Conservation (phyloP, 2,113 vertebrate species). For the Monopterus albus region DNA sequence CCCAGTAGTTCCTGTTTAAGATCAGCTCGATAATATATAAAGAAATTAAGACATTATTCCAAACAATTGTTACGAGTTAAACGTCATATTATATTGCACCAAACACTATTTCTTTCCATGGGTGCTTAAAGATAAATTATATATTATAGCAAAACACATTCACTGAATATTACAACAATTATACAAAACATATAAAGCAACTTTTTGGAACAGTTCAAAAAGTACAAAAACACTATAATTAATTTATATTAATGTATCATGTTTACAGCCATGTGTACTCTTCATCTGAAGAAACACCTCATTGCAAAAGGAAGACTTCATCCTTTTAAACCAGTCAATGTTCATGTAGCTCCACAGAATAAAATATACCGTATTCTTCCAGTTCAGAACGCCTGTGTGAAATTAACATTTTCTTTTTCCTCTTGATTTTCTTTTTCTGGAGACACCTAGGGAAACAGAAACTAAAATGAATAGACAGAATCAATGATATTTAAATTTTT, state of each 20-base stretch:
- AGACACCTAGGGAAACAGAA: constrained; percentile 70
- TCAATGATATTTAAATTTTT: background rate
- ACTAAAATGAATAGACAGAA: constrained; percentile 53
- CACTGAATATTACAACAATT: constrained; percentile 62
- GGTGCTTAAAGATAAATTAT: constrained; percentile 38
- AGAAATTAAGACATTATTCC: constrained; percentile 40
- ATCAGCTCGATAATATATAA: constrained; percentile 28
- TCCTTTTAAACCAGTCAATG: constrained; percentile 17
- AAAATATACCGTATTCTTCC: constrained; percentile 32
- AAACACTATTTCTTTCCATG: constrained; percentile 26
- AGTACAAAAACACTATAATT: constrained; percentile 32
- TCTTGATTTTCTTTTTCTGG: constrained; percentile 77
- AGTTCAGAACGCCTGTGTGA: constrained; percentile 28
- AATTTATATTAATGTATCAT: constrained; percentile 65
- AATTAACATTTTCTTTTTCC: constrained; percentile 77
- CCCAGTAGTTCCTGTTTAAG: constrained; percentile 1
- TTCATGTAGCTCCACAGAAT: constrained; percentile 27
- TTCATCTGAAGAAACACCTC: constrained; percentile 21
- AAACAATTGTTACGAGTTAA: constrained; percentile 21
- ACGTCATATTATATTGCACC: constrained; percentile 39
- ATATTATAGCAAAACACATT: constrained; percentile 45
- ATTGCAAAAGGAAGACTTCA: constrained; percentile 30
- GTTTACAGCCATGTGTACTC: constrained; percentile 21
- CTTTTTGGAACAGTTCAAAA: constrained; percentile 33
- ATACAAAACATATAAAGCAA: constrained; percentile 72